A percentile compares a stretch with the other conserved stretches of the same genome.
Evolutionary conservation across 2,888 invertebrate species (phyloP).

Genomic region (Anoplius nigerrimus): DNA sequence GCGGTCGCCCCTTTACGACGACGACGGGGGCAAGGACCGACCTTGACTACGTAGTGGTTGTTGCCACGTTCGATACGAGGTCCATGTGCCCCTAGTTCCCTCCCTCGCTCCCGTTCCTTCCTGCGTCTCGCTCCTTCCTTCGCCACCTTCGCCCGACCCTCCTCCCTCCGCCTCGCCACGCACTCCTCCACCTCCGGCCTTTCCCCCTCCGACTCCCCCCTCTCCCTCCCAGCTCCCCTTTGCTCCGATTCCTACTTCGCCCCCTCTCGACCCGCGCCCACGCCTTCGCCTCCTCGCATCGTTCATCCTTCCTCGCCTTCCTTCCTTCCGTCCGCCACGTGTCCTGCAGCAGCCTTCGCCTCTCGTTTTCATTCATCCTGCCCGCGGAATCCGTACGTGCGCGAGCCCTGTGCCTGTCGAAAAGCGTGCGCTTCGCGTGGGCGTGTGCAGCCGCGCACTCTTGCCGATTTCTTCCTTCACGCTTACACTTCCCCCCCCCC

Average conservation of each 20-base stretch:
- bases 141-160: constrained; percentile 22
- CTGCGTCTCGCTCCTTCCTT: constrained; percentile 23
- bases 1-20: constrained; percentile 60
- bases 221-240: constrained; percentile 12
- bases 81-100: constrained; percentile 52
- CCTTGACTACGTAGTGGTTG: constrained; percentile 68
- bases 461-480: neutral
- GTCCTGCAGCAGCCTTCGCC: constrained; percentile 37
- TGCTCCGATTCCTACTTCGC: neutral
- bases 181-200: constrained; percentile 26
- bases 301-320: neutral
- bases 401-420: neutral
- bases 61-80: constrained; percentile 66
- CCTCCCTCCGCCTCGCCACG: neutral
- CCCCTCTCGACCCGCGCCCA: constrained; percentile 6
- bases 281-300: neutral
- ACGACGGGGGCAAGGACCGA: constrained; percentile 69
- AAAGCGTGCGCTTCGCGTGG: neutral
- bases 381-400: constrained; percentile 13
- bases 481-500: neutral
- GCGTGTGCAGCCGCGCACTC: neutral
- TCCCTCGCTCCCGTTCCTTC: constrained; percentile 16
- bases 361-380: constrained; percentile 52
- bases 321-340: constrained; percentile 30
- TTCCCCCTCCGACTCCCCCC: constrained; percentile 26